Base-by-base conservation (phyloP, 2,888 invertebrate genomes). In the Ochropleura leucogaster region DNA sequence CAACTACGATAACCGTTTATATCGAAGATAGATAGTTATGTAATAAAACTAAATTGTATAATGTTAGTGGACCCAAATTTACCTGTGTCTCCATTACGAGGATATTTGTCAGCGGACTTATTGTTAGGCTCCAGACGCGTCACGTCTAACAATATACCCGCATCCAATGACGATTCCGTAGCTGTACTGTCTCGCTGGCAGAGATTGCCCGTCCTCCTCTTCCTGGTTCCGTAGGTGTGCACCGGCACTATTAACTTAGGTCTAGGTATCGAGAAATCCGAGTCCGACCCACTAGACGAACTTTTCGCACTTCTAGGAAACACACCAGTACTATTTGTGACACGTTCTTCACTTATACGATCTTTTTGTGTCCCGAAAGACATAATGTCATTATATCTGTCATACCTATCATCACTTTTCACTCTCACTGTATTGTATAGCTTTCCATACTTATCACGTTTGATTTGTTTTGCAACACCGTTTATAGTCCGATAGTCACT, bases 201-300 rank as follows among this genome's bases (percentile, higher is more conserved):
- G 66, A 98, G 96, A 93, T 98, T 98, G 14, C 98, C 98, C 59
- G 98, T 98, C 86, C 98, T 97, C 80, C 98, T 96, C 90, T 98
- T 98, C 84, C 98, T 97, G 80, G 97, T 97, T 73, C 98, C 98
- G 91, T 98, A 98, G 46, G 98, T 98, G 95, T 98, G 98, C 80
- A 98, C 98, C 72, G 98, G 98, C 85, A 98, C 98, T 90, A 98
- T 98, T 87, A 98, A 97, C 90, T 98, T 98, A 51, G 98, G 98
- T 88, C 98, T 96, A 7, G 98, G 98, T 93, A 98, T 98, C 82
- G 97, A 97, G 94, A 98, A 98, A 89, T 98, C 98, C 74, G 97
- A 97, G 87, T 97, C 97, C 6, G 96, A 96, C 77, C 96, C 95
- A 88, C 96, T 96, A n/a, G 96, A 95, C 7, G 96, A 95, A 92